Evolutionary conservation across 2,888 invertebrate species (phyloP).

Genomic region (Meliscaeva auricollis): DNA sequence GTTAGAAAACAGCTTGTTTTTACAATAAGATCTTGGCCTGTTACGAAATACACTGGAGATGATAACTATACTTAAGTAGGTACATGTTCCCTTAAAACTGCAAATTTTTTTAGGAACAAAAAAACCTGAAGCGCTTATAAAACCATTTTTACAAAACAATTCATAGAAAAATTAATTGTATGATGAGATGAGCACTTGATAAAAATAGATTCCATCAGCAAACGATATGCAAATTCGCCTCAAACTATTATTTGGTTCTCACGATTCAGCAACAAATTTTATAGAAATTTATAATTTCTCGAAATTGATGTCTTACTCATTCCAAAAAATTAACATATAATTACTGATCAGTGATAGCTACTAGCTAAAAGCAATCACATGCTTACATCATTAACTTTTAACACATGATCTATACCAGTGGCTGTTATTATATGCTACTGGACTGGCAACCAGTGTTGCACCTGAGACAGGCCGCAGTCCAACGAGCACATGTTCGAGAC

Average conservation of each 20-base stretch:
- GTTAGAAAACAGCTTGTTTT: no score
- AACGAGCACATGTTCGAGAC: not conserved
- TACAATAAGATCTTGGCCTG: no score
- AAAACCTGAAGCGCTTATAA: no score
- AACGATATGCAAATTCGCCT: not conserved
- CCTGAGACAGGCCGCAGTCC: slow-evolving; percentile 29
- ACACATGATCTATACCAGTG: slow-evolving; percentile 61
- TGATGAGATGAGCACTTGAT: slow-evolving; percentile 3
- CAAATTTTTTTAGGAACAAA: no score
- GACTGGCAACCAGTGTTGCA: slow-evolving; percentile 36
- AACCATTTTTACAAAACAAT: no score
- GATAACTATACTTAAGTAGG: not conserved
- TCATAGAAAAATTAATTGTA: not conserved
- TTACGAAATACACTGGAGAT: no score
- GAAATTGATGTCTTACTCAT: slow-evolving; percentile 59
- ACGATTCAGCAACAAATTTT: slow-evolving; percentile 6
- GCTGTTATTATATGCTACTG: slow-evolving; percentile 47
- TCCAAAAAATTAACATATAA: slow-evolving; percentile 57
- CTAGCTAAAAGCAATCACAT: slow-evolving; percentile 48
- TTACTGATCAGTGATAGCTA: slow-evolving; percentile 61
- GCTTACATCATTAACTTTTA: slow-evolving; percentile 69
- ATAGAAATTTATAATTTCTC: slow-evolving; percentile 26
- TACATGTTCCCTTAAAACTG: no score
- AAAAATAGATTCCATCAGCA: slow-evolving; percentile 10
- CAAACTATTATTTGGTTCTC: slow-evolving; percentile 28